Conservation (phyloP, 37 sponge, comb jelly and placozoan genomes). For the Beroe ovata region DNA sequence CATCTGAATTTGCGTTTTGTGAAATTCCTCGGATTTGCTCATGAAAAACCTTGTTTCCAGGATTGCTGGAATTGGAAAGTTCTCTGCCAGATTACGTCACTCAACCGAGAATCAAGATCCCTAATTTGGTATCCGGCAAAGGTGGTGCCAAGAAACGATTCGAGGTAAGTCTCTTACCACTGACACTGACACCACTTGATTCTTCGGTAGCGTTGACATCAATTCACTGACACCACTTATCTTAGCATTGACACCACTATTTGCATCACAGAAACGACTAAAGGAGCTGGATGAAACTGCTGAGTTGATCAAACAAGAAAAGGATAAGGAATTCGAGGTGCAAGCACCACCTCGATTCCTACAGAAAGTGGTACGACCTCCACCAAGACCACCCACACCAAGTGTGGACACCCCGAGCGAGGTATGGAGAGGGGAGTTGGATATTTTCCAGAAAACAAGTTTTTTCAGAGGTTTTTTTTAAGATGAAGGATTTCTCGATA, state of each 20-base stretch:
- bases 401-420: constrained; percentile 69
- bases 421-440: too few relatives aligned
- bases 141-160: constrained; percentile 62
- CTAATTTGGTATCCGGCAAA: constrained; percentile 34
- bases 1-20: too few relatives aligned
- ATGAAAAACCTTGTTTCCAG: constrained; percentile 58
- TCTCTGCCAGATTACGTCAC: constrained; percentile 72
- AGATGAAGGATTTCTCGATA: too few relatives aligned
- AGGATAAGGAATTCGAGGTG: constrained; percentile 59
- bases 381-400: constrained; percentile 94
- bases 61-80: constrained; percentile 79
- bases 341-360: constrained; percentile 76
- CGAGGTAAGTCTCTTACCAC: constrained; percentile 5
- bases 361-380: constrained; percentile 85
- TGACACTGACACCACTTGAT: background rate
- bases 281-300: constrained; percentile 52
- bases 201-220: background rate
- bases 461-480: too few relatives aligned
- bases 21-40: background rate
- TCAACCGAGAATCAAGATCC: constrained; percentile 66
- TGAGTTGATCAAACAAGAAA: constrained; percentile 33
- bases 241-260: background rate
- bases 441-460: too few relatives aligned
- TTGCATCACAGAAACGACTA: constrained; percentile 1
- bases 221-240: background rate